Percentiles rank a stretch among this genome's conserved stretches.
phyloP scores from a whole-genome alignment of 2,888 invertebrate genomes.

The Helicoverpa assulta region DNA sequence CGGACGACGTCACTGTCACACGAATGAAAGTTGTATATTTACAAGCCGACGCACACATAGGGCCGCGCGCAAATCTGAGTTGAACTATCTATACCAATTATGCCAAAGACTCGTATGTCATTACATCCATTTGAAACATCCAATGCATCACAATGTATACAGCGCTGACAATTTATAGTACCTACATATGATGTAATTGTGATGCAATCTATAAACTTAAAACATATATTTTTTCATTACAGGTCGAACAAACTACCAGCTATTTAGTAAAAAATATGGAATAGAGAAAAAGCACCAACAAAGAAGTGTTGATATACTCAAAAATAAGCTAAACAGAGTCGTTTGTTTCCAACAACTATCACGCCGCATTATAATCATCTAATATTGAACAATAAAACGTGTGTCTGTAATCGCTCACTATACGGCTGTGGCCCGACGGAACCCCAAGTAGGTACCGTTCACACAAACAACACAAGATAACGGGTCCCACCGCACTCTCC shows the following conservation, averaged over 20 bases:
- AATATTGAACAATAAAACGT: not conserved
- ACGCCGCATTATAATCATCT: not conserved
- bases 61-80: no score
- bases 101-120: slow-evolving; percentile 8
- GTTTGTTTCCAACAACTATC: not conserved
- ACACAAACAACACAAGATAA: not conserved
- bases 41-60: no score
- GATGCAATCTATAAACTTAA: not conserved
- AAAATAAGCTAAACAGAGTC: not conserved
- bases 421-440: not conserved
- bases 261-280: not conserved
- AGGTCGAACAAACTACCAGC: slow-evolving; percentile 6
- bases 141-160: not conserved
- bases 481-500: not conserved
- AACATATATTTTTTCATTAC: slow-evolving; percentile 13
- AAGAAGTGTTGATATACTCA: not conserved
- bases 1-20: no score
- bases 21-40: no score
- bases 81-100: no score
- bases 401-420: not conserved
- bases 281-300: not conserved
- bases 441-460: not conserved
- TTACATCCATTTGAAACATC: slow-evolving; percentile 6
- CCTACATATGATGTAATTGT: no score
- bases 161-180: not conserved